Evolutionary conservation across 64 coral and sea anemone genomes (phyloP), one percentile per base, ranked within the genome.

Genomic region (Porites lutea): DNA sequence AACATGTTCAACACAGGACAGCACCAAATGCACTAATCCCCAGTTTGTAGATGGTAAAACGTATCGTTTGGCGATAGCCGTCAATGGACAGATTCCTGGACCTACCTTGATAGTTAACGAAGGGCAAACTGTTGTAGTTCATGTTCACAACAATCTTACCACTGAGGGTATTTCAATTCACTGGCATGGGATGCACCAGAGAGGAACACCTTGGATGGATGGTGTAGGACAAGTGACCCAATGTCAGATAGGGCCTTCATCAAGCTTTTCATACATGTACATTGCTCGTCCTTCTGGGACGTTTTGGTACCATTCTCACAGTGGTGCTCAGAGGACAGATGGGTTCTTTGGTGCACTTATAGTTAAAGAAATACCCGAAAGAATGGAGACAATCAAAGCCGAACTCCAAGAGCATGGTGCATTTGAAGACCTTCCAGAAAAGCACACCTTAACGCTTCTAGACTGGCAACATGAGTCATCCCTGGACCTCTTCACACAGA

Each of bases 41-140:
- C 27, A 37, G 27, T 37, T 37, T 37, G 27, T 37, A 37, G 27
- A 37, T 37, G 27, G 27, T 37, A 37, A 37, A 37, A 37, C 27
- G 27, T 37, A 37, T 37, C 81, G 91, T 52, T 87, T 76, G 21
- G 71, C 50, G 46, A 92, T 96, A 66, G 82, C 90, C 2, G 75
- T 92, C 45, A 96, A 96, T 86, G 90, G 82, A 15, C 90, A 75
- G 68, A 92, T 92, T 62, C 95, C 95, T 47, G 89, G 90, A n/a
- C 90, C 95, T 37, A 96, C 95, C 47, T 66, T 96, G n/a, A 90
- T 92, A 71, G 78, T 89, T 23, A 54, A 61, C 48, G 90, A 96
- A 76, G 90, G 78, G n/a, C 63, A 81, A 62, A 45, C 19, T 13
- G 60, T 89, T 74, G 47, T 50, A 79, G 46, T 93, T 7, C 74